Conservation (phyloP, 1,140 invertebrate species). For the Chelonus insularis region DNA sequence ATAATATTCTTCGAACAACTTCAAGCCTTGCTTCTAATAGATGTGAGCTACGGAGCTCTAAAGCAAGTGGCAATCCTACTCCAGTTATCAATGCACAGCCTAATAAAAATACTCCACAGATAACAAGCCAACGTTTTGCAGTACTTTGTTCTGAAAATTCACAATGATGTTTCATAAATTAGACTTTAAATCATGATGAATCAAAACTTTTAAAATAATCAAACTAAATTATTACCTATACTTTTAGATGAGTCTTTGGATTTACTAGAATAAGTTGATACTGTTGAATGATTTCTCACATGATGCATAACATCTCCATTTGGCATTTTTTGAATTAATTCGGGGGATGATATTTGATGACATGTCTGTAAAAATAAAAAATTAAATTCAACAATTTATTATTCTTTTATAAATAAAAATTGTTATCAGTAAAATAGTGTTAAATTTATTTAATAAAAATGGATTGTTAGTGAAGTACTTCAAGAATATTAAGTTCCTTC, state of each 20-base stretch:
- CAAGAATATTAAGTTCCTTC: constrained; percentile 56
- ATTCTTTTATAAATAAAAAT: too few relatives aligned
- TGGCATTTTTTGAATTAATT: constrained; percentile 55
- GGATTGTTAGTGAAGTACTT: too few relatives aligned
- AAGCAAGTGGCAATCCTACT: constrained; percentile 62
- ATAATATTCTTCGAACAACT: constrained; percentile 63
- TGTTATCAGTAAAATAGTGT: too few relatives aligned
- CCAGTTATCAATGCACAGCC: constrained; percentile 54
- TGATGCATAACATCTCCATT: constrained; percentile 52
- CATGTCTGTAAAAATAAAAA: constrained; percentile 48
- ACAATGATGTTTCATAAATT: too few relatives aligned
- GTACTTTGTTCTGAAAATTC: constrained; percentile 36
- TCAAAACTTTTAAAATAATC: too few relatives aligned
- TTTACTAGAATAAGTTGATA: constrained; percentile 41
- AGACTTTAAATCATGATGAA: too few relatives aligned
- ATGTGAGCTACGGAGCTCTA: constrained; percentile 64
- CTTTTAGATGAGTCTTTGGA: constrained; percentile 35
- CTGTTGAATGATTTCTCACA: constrained; percentile 27
- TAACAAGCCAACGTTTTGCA: constrained; percentile 50
- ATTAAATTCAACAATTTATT: neutral
- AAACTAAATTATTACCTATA: constrained; percentile 37
- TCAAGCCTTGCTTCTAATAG: constrained; percentile 63
- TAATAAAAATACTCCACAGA: constrained; percentile 51
- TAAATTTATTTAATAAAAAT: too few relatives aligned
- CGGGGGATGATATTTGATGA: constrained; percentile 55